Evolutionary conservation across 2,888 invertebrate genomes (phyloP), one percentile per base, ranked within the genome.

Genomic region (Calliopum simillimum): DNA sequence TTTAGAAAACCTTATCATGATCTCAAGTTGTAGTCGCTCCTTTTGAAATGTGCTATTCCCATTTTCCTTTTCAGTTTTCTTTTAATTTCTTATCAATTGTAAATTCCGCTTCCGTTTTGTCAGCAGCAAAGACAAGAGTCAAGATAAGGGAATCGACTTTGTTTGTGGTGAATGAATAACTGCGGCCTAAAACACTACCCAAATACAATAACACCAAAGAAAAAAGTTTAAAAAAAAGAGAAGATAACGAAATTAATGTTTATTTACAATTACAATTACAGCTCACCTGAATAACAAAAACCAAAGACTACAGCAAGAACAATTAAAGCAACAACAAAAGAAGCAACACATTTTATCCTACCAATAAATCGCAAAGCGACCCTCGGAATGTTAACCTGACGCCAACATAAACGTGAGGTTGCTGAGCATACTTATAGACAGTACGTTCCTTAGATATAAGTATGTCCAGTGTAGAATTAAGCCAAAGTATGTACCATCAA

Each of bases 241-340:
- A 56, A 58, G 67, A 67, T 49, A 67, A 59, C 21, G 51, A 47
- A 67, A 67, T 67, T 46, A 67, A 67, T 67, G 59, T 8, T 59
- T 59, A 25, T 67, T 25, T 67, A 33, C 44, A 43, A 44, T 55
- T n/a, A 66, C 55, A 66, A 66, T 66, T 66, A 56, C 55, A 44
- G 23, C 47, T 66, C 23, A 23, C 47, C 43, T 58, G 5, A 33
- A 8, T 33, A 33, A 33, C 33, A 33, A 33, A n/a, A 33, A 33
- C 4, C 33, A 33, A 0, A 8, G 8, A 33, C 33, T 8, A 33
- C 33, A 33, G 6, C 33, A 33, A 33, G 6, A 33, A 6, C 33
- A 33, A 33, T 6, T 33, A 33, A n/a, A 33, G 33, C 33, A 33
- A 33, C 33, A 33, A 6, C 33, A 33, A 33, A 33, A 4, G 33